Evolutionary conservation across 2,888 invertebrate species (phyloP).

Genomic region (Eilema sororculum): DNA sequence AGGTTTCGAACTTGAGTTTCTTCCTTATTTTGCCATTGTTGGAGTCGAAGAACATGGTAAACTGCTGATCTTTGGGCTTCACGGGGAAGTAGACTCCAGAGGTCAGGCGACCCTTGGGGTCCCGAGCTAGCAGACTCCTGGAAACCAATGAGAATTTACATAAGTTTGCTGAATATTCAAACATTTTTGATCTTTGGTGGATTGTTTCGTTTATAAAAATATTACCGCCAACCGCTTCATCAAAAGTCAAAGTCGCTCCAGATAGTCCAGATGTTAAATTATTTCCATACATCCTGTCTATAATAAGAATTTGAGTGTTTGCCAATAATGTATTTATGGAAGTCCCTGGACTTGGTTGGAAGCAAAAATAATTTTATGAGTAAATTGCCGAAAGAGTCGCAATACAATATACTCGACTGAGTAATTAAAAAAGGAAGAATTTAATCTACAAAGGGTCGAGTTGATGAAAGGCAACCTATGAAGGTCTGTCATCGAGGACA

Average conservation of each 20-base stretch:
- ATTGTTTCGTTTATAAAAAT: not conserved
- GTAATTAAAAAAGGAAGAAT: too few species aligned
- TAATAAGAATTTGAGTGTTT: not conserved
- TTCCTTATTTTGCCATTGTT: constrained; percentile 90
- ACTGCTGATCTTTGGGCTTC: constrained; percentile 87
- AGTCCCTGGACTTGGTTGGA: not conserved
- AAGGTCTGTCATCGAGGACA: too few species aligned
- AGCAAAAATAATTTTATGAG: not conserved
- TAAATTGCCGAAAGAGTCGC: too few species aligned
- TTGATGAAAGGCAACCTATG: too few species aligned
- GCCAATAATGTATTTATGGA: not conserved
- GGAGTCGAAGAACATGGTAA: constrained; percentile 93
- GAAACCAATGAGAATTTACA: constrained; percentile 48
- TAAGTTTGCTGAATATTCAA: not conserved
- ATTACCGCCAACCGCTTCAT: not conserved
- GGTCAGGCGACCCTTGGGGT: constrained; percentile 93
- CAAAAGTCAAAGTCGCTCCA: not conserved
- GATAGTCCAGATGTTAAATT: not conserved
- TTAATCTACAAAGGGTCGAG: too few species aligned
- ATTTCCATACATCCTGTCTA: constrained; percentile 5
- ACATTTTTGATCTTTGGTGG: not conserved
- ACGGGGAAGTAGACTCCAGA: constrained; percentile 96
- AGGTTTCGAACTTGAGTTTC: constrained; percentile 92
- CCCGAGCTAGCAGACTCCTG: constrained; percentile 92
- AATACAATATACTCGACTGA: too few species aligned